Conservation (phyloP, 2,113 vertebrate genomes). For the Athene cunicularia region DNA sequence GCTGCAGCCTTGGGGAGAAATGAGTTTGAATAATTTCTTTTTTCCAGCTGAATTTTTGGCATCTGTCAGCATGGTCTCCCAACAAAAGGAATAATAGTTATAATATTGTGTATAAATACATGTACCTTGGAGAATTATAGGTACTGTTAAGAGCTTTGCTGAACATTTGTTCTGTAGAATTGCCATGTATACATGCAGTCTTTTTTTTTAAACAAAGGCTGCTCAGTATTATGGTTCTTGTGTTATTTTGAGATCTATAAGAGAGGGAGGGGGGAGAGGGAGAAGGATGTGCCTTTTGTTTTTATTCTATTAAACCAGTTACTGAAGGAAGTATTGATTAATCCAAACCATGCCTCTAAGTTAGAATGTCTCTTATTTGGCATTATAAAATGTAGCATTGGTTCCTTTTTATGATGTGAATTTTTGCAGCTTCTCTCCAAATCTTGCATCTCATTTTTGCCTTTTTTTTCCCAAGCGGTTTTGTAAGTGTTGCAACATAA, state of each 20-base stretch:
- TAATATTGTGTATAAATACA: neutral
- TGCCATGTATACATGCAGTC: neutral
- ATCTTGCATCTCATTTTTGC: neutral
- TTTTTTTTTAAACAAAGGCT: neutral
- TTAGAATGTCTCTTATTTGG: neutral
- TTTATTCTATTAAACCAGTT: neutral
- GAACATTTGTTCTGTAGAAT: neutral
- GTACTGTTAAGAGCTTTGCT: neutral
- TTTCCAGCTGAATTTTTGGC: neutral
- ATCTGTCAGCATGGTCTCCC: neutral
- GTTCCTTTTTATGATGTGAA: neutral
- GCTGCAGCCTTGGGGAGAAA: neutral
- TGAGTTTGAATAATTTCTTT: neutral
- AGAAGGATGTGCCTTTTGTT: neutral
- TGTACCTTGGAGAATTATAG: neutral
- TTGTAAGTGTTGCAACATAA: slow-evolving; percentile 22
- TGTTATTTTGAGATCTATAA: neutral
- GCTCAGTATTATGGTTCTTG: neutral
- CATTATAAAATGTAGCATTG: neutral
- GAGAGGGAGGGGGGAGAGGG: too few species aligned
- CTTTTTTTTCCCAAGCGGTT: neutral
- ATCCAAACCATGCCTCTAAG: neutral
- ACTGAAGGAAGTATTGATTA: neutral
- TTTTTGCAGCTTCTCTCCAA: neutral
- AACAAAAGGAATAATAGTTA: neutral